Evolutionary conservation across 2,888 invertebrate species (phyloP).

Genomic region (Carcina quercana): DNA sequence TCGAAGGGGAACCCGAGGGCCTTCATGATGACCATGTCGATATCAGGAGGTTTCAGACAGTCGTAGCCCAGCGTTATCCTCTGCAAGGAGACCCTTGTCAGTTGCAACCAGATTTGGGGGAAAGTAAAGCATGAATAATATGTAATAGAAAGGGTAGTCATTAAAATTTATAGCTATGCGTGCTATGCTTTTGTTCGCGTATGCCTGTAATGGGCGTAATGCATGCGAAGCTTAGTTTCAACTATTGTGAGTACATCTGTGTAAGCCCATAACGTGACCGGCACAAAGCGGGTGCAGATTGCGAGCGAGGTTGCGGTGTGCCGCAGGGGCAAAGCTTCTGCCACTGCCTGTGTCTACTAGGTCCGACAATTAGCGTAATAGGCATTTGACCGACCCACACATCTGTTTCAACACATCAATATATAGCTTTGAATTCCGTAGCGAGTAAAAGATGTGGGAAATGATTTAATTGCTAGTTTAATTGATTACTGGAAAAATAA

Average conservation of each 20-base stretch:
- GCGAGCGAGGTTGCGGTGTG: slow-evolving; percentile 36
- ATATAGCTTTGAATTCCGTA: too few species aligned
- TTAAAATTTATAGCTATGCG: too few species aligned
- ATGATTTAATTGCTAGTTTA: too few species aligned
- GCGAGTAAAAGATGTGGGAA: too few species aligned
- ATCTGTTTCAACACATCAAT: too few species aligned
- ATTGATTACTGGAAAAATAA: too few species aligned
- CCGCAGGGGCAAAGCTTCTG: slow-evolving; percentile 40
- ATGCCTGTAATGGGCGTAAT: too few species aligned
- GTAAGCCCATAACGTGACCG: slow-evolving; percentile 30
- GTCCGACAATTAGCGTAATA: slow-evolving; percentile 46
- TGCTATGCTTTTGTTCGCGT: too few species aligned
- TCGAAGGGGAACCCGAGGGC: slow-evolving; percentile 55
- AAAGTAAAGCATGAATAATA: too few species aligned
- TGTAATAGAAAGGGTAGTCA: too few species aligned
- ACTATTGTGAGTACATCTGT: slow-evolving; percentile 1
- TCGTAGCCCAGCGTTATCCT: slow-evolving; percentile 43
- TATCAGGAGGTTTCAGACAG: slow-evolving; percentile 39
- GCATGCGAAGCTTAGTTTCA: slow-evolving; percentile 7
- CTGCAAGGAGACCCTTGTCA: slow-evolving; percentile 24
- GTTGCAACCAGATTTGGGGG: too few species aligned
- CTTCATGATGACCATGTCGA: slow-evolving; percentile 52
- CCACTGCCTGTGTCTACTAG: slow-evolving; percentile 30
- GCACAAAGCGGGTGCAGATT: slow-evolving; percentile 49
- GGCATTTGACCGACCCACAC: slow-evolving; percentile 36